Evolutionary conservation across 1,140 invertebrate species (phyloP).

Genomic region (Drosophila guanche): DNA sequence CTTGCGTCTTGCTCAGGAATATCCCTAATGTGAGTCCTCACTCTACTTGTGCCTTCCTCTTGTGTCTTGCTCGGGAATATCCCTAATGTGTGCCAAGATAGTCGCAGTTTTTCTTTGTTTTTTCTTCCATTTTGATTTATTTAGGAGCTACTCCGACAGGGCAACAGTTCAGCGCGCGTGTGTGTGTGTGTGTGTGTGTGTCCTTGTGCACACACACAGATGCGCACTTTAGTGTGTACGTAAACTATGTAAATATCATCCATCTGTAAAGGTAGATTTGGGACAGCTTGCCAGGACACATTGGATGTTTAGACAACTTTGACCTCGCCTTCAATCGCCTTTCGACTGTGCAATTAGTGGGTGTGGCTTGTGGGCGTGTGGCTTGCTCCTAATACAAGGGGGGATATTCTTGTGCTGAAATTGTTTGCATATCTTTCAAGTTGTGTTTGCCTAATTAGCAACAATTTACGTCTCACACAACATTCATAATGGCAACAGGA

Average conservation of each 20-base stretch:
- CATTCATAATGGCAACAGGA: conserved; percentile 12
- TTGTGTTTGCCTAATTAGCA: conserved; percentile 65
- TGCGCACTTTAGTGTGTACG: background rate
- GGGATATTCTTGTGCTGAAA: background rate
- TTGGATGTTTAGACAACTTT: conserved; percentile 7
- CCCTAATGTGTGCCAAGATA: conserved; percentile 26
- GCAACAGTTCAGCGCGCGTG: conserved; percentile 18
- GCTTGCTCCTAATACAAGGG: conserved; percentile 26
- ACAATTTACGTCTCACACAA: conserved; percentile 40
- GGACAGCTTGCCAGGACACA: conserved; percentile 16
- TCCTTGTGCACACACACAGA: conserved; percentile 6
- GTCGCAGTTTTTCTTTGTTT: conserved; percentile 29
- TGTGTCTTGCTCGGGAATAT: too few relatives aligned
- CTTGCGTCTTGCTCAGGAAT: too few relatives aligned
- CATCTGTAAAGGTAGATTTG: conserved; percentile 17
- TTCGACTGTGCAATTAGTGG: conserved; percentile 42
- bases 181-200: conserved; percentile 1
- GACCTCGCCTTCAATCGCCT: conserved; percentile 51
- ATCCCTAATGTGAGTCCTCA: background rate
- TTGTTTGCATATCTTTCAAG: conserved; percentile 34
- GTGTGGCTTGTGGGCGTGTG: conserved; percentile 17
- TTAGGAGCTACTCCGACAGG: conserved; percentile 41
- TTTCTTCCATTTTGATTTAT: conserved; percentile 50
- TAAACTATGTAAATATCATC: conserved; percentile 3
- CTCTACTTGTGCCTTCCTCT: background rate